Evolutionary conservation across 92 coral and sea anemone genomes (phyloP).

Genomic region (Plumapathes pennacea): DNA sequence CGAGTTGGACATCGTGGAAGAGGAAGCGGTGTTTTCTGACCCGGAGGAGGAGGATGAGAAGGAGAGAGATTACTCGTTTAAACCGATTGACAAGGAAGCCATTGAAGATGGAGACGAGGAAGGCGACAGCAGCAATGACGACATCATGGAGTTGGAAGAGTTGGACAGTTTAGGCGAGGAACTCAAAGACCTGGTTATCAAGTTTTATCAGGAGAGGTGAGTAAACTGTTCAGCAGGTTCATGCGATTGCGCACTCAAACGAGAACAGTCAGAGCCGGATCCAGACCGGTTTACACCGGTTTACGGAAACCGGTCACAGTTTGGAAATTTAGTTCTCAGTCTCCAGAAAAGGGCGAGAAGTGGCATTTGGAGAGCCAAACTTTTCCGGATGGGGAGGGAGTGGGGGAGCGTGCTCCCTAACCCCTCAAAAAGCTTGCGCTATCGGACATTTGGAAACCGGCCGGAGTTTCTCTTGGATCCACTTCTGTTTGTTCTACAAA

Average conservation of each 20-base stretch:
- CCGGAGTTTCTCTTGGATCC: neutral
- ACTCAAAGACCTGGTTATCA: slow-evolving; percentile 73
- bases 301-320: too few species aligned
- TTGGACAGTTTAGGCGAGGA: slow-evolving; percentile 82
- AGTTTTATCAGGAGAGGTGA: slow-evolving; percentile 81
- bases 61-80: slow-evolving; percentile 79
- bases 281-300: too few species aligned
- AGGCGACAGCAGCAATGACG: slow-evolving; percentile 86
- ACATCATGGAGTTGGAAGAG: slow-evolving; percentile 82
- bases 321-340: too few species aligned
- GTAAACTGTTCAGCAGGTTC: neutral
- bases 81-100: slow-evolving; percentile 74
- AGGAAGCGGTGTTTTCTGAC: slow-evolving; percentile 96
- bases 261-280: too few species aligned
- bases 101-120: slow-evolving; percentile 71
- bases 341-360: too few species aligned
- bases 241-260: too few species aligned
- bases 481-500: neutral
- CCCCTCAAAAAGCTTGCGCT: too few species aligned
- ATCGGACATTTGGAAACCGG: neutral
- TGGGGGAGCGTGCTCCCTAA: too few species aligned
- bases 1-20: slow-evolving; percentile 79
- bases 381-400: too few species aligned
- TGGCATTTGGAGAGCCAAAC: too few species aligned
- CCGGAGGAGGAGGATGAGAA: slow-evolving; percentile 94